These are phyloP conservation scores for Lycia hirtaria DNA, from an alignment of 2,888 invertebrate species.

Conservation along the genomic window DNA sequence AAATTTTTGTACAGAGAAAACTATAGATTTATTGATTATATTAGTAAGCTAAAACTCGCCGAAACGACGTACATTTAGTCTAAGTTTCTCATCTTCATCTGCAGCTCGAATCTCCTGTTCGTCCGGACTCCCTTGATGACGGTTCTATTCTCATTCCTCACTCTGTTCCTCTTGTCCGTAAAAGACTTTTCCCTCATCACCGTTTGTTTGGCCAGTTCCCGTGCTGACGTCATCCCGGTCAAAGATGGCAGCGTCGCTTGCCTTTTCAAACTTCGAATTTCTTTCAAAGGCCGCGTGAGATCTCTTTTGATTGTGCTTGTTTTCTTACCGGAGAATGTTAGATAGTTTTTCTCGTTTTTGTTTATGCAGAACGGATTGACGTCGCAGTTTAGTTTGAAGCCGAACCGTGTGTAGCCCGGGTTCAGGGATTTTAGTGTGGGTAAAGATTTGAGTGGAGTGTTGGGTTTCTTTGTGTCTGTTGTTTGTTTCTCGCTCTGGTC, in stretches of 20 bases:
- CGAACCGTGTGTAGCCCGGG: constrained; percentile 75
- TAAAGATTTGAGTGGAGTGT: constrained; percentile 52
- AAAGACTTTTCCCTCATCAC: constrained; percentile 73
- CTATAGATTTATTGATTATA: too few species aligned
- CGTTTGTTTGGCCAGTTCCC: constrained; percentile 62
- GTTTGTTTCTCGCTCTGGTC: constrained; percentile 27
- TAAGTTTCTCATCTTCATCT: constrained; percentile 88
- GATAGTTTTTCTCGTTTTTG: constrained; percentile 41
- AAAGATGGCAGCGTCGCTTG: constrained; percentile 56
- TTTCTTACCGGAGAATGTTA: constrained; percentile 3
- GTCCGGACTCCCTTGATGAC: constrained; percentile 88
- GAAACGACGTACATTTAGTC: constrained; percentile 34
- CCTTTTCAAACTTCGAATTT: constrained; percentile 39
- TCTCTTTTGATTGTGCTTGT: constrained; percentile 4
- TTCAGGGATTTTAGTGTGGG: constrained; percentile 55
- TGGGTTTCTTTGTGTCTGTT: constrained; percentile 41
- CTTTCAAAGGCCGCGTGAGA: constrained; percentile 11
- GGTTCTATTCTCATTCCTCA: constrained; percentile 73
- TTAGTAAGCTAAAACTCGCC: too few species aligned
- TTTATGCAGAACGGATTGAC: constrained; percentile 70
- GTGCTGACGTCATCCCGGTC: constrained; percentile 56
- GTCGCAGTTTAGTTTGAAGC: constrained; percentile 77
- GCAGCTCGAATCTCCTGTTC: constrained; percentile 89
- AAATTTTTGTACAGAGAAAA: too few species aligned
- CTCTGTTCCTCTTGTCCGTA: constrained; percentile 59